Conservation (phyloP, 2,797 vertebrate genomes). For the Dallia pectoralis region DNA sequence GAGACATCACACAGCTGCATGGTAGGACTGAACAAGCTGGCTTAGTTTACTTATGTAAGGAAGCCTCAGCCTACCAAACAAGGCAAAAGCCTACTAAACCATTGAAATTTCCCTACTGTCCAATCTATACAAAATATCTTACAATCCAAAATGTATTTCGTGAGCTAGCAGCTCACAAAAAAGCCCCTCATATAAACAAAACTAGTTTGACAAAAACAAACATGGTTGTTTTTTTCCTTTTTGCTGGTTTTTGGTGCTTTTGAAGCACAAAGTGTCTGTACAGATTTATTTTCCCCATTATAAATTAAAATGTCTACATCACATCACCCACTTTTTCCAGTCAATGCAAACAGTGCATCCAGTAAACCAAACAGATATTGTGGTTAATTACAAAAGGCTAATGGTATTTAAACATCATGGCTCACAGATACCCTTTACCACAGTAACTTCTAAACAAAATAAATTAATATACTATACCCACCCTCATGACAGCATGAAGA, state of each 20-base stretch:
- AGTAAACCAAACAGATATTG: constrained; percentile 31
- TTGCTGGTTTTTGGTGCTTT: constrained; percentile 14
- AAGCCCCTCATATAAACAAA: background rate
- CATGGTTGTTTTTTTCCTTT: constrained; percentile 7
- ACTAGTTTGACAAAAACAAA: background rate
- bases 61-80: background rate
- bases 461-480: constrained; percentile 43
- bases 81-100: background rate
- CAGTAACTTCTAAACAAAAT: constrained; percentile 36
- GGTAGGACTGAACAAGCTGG: background rate
- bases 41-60: background rate
- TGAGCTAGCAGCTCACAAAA: background rate
- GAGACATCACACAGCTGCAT: background rate
- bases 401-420: constrained; percentile 62
- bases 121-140: background rate
- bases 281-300: constrained; percentile 30
- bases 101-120: background rate
- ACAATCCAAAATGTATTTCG: background rate
- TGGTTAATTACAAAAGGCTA: constrained; percentile 55
- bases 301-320: constrained; percentile 37
- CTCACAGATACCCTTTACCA: constrained; percentile 47
- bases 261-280: constrained; percentile 10
- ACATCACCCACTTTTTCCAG: constrained; percentile 16
- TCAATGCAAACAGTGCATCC: constrained; percentile 37
- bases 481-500: constrained; percentile 35